phyloP scores from a whole-genome alignment of 2,888 invertebrate genomes.

The Eupithecia vulgata region DNA sequence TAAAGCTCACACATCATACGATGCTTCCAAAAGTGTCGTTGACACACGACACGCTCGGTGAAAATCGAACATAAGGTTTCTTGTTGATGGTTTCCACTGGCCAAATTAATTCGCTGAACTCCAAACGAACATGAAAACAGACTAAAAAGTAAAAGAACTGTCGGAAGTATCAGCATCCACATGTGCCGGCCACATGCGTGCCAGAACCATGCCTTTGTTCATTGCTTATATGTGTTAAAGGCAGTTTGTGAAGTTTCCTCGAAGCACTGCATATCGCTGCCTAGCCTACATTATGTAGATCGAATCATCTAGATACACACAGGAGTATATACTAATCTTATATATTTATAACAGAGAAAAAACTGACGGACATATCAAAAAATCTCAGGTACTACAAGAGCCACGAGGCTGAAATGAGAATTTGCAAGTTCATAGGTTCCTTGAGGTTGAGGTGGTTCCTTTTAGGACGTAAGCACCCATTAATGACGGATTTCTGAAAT shows the following conservation, averaged over 20 bases:
- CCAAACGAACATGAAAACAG: conserved; percentile 52
- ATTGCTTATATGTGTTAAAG: conserved; percentile 27
- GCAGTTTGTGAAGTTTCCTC: not conserved
- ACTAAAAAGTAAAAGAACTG: conserved; percentile 63
- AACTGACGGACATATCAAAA: too few relatives aligned
- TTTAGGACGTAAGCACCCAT: too few relatives aligned
- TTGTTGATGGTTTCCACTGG: conserved; percentile 43
- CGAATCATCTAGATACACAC: not conserved
- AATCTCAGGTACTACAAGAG: too few relatives aligned
- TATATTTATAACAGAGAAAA: too few relatives aligned
- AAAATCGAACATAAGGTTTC: conserved; percentile 31
- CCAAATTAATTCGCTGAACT: conserved; percentile 76
- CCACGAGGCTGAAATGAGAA: too few relatives aligned
- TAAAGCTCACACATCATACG: not conserved
- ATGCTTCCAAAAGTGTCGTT: conserved; percentile 29
- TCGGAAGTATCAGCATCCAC: conserved; percentile 78
- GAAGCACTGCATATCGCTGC: not conserved
- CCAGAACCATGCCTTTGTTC: conserved; percentile 54
- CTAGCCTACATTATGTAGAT: not conserved
- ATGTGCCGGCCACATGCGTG: conserved; percentile 66
- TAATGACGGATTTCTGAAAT: too few relatives aligned
- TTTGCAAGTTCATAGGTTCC: too few relatives aligned
- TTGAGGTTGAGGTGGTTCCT: too few relatives aligned
- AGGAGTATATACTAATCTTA: not conserved
- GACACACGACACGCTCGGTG: conserved; percentile 32